Percentiles rank a stretch among this genome's conserved stretches.
Evolutionary conservation across 2,888 invertebrate species (phyloP).

Genomic region (Cerastis rubricosa): DNA sequence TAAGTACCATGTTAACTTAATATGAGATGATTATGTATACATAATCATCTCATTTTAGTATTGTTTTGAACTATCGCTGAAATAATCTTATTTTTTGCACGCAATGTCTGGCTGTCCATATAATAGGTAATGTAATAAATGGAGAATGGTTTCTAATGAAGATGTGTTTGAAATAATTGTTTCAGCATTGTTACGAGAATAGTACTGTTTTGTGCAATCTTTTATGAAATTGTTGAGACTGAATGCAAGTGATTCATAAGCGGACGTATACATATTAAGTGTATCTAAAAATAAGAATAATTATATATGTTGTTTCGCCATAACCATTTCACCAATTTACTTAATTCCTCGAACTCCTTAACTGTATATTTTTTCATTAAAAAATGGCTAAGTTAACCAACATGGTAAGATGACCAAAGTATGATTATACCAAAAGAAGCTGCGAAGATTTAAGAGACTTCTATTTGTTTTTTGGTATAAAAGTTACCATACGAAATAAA

Average conservation of each 20-base stretch:
- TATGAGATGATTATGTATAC: no score
- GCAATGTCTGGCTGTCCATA: constrained; percentile 47
- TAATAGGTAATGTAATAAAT: constrained; percentile 36
- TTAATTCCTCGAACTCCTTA: neutral
- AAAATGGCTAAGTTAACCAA: no score
- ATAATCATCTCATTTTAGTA: constrained; percentile 57
- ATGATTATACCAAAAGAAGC: neutral
- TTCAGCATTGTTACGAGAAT: constrained; percentile 48
- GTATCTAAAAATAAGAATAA: neutral
- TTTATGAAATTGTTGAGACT: constrained; percentile 37
- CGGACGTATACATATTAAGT: neutral
- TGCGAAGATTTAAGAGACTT: neutral
- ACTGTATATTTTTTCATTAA: no score
- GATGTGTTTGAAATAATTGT: constrained; percentile 43
- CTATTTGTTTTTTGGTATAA: neutral
- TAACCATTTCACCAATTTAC: neutral
- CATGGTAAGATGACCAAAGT: no score
- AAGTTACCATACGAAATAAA: neutral
- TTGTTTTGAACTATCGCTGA: constrained; percentile 61
- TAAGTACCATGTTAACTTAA: no score
- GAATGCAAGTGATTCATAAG: constrained; percentile 18
- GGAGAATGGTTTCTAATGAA: constrained; percentile 46
- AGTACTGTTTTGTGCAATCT: constrained; percentile 33
- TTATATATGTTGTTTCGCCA: neutral
- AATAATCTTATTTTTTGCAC: constrained; percentile 60